Evolutionary conservation across 1,140 invertebrate species (phyloP).

Genomic region (Monochamus saltuarius): DNA sequence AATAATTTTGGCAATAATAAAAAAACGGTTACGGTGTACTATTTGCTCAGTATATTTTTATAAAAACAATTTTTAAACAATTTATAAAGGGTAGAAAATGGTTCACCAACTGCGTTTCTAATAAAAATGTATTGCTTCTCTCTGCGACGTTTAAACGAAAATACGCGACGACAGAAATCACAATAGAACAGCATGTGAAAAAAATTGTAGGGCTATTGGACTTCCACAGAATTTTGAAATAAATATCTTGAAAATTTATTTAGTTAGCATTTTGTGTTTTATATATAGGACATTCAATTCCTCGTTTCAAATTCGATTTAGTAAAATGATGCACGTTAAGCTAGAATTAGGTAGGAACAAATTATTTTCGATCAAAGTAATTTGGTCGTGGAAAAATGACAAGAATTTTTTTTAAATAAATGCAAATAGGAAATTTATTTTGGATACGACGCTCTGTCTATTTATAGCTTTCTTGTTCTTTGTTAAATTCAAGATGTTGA

Average conservation of each 20-base stretch:
- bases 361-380: no score
- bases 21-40: slow-evolving; percentile 41
- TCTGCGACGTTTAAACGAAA: slow-evolving; percentile 12
- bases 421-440: no score
- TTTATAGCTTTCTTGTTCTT: no score
- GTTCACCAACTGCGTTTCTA: slow-evolving; percentile 40
- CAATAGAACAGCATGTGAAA: slow-evolving; percentile 45
- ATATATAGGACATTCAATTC: not conserved
- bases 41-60: slow-evolving; percentile 50
- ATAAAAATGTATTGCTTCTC: slow-evolving; percentile 6
- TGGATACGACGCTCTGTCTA: no score
- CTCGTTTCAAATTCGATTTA: not conserved
- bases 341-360: no score
- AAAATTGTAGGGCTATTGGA: slow-evolving; percentile 53
- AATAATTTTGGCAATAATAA: slow-evolving; percentile 8
- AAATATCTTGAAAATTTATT: slow-evolving; percentile 47
- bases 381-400: no score
- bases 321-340: no score
- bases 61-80: slow-evolving; percentile 36
- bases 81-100: slow-evolving; percentile 45
- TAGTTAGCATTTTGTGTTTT: slow-evolving; percentile 15
- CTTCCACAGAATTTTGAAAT: slow-evolving; percentile 54
- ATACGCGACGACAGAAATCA: slow-evolving; percentile 27
- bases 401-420: no score
- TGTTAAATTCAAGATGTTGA: no score